These are phyloP conservation scores for Trichosurus vulpecula DNA, from an alignment of 2,797 vertebrate genomes.

Conservation along the genomic window DNA sequence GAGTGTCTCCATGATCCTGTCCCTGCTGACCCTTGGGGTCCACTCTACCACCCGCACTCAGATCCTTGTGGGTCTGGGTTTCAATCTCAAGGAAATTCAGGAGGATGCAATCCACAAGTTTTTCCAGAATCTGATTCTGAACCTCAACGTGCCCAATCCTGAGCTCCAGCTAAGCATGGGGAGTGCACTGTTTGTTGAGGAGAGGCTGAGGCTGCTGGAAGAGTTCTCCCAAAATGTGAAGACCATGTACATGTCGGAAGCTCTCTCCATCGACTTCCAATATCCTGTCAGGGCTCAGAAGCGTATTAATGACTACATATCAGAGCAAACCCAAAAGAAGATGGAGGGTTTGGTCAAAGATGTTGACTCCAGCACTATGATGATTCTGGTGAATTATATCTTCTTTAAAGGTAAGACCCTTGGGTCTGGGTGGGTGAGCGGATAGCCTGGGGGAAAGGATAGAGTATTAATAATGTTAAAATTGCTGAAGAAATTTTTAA, in stretches of 20 bases:
- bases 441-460: background rate
- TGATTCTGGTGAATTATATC: constrained; percentile 91
- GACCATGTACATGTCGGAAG: constrained; percentile 79
- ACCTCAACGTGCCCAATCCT: constrained; percentile 53
- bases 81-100: constrained; percentile 66
- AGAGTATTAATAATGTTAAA: background rate
- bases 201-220: constrained; percentile 65
- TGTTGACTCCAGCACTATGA: constrained; percentile 81
- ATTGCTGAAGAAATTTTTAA: background rate
- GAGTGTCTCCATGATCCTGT: constrained; percentile 85
- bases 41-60: constrained; percentile 82
- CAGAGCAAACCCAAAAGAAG: constrained; percentile 86
- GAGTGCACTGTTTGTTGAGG: constrained; percentile 84
- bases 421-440: background rate
- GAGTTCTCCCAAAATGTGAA: constrained; percentile 80
- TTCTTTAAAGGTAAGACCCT: constrained; percentile 88
- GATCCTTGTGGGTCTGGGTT: constrained; percentile 85
- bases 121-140: constrained; percentile 79
- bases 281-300: constrained; percentile 77
- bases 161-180: constrained; percentile 81
- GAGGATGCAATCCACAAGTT: constrained; percentile 79
- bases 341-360: constrained; percentile 87
- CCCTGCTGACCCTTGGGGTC: constrained; percentile 86
- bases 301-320: constrained; percentile 87
- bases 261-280: constrained; percentile 82